phyloP scores from a whole-genome alignment of 2,888 invertebrate species.

The Bursaphelenchus okinawaensis region DNA sequence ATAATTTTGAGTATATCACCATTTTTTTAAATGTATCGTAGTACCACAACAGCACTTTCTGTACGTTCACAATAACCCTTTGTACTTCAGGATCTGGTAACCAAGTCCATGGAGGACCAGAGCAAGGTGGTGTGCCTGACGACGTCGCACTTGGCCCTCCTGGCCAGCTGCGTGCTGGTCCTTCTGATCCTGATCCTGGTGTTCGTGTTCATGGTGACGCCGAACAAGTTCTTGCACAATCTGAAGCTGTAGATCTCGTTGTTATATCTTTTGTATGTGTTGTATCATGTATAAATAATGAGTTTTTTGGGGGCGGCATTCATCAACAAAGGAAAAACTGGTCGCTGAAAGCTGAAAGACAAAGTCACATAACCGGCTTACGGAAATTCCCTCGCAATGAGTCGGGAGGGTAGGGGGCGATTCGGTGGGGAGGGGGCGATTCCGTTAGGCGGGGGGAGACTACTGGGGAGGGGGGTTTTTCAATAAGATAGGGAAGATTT shows the following conservation, averaged over 20 bases:
- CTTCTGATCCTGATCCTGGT: slow-evolving; percentile 11
- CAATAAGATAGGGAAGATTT: too few species aligned
- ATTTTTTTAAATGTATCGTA: too few species aligned
- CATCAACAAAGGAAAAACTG: background rate
- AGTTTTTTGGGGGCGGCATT: background rate
- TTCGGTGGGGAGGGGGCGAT: background rate
- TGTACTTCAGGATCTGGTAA: slow-evolving; percentile 14
- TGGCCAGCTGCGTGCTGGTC: slow-evolving; percentile 16
- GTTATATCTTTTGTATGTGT: background rate
- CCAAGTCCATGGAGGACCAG: background rate
- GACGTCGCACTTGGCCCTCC: slow-evolving; percentile 16
- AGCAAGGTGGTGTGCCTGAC: slow-evolving; percentile 14
- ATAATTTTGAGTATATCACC: too few species aligned
- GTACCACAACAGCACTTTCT: background rate
- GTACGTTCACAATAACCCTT: too few species aligned
- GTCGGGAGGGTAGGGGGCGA: background rate
- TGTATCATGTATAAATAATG: background rate
- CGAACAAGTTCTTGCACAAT: background rate
- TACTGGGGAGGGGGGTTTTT: too few species aligned
- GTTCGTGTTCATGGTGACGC: slow-evolving; percentile 11
- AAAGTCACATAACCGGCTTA: background rate
- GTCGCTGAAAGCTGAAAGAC: background rate
- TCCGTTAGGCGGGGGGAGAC: too few species aligned
- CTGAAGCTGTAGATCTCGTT: background rate
- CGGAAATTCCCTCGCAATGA: background rate